phyloP scores from a whole-genome alignment of 2,797 vertebrate species.

The Gobio occitaniae region DNA sequence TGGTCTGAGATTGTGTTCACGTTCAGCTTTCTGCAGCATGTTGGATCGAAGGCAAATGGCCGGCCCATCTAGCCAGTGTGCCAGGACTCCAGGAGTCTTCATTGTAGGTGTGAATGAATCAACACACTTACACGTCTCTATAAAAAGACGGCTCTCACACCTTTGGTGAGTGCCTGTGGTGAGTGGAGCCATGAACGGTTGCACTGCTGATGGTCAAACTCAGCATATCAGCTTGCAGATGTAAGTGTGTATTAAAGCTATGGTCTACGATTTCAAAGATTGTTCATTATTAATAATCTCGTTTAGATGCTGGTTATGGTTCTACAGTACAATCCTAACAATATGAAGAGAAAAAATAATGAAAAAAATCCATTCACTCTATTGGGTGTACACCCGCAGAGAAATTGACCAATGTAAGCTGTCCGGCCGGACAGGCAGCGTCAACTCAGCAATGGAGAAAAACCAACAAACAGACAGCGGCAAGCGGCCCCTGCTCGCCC shows the following conservation, averaged over 20 bases:
- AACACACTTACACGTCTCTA: slow-evolving; percentile 64
- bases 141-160: slow-evolving; percentile 64
- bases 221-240: slow-evolving; percentile 42
- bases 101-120: slow-evolving; percentile 63
- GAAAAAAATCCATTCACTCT: too few species aligned
- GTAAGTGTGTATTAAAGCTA: slow-evolving; percentile 38
- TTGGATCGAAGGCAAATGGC: slow-evolving; percentile 48
- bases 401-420: too few species aligned
- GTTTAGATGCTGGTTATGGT: too few species aligned
- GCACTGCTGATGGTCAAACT: slow-evolving; percentile 58
- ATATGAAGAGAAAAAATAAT: too few species aligned
- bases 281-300: too few species aligned
- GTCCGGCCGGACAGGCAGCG: too few species aligned
- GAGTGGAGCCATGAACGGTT: slow-evolving; percentile 56
- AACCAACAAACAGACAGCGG: too few species aligned
- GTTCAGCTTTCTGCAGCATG: slow-evolving; percentile 30
- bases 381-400: too few species aligned
- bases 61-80: slow-evolving; percentile 2
- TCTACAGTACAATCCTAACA: too few species aligned
- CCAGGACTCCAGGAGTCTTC: slow-evolving; percentile 52
- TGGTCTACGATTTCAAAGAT: too few species aligned
- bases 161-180: slow-evolving; percentile 52
- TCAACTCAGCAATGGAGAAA: too few species aligned
- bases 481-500: too few species aligned
- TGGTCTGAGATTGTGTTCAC: neutral